Evolutionary conservation across 2,888 invertebrate species (phyloP).

Genomic region (Sicus ferrugineus): DNA sequence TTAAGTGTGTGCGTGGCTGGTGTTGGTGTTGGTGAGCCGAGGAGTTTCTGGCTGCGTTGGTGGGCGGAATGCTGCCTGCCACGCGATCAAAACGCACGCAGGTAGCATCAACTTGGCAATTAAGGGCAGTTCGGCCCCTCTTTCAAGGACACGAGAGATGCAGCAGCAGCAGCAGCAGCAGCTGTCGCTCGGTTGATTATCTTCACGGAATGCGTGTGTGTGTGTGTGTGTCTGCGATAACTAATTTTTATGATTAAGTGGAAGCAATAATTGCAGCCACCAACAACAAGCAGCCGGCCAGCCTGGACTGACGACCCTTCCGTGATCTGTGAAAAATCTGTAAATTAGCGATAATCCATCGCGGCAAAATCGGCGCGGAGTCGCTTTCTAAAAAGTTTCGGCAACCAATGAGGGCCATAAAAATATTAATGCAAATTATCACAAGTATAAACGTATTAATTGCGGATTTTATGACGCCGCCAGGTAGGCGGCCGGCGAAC

Average conservation of each 20-base stretch:
- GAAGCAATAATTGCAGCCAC: background rate
- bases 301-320: background rate
- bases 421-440: constrained; percentile 22
- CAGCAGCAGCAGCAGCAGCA: too few species aligned
- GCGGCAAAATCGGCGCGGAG: too few species aligned
- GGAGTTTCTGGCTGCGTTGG: background rate
- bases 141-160: too few species aligned
- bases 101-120: background rate
- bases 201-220: too few species aligned
- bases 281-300: background rate
- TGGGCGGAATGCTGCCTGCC: constrained; percentile 19
- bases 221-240: background rate
- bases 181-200: too few species aligned
- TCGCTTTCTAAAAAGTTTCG: too few species aligned
- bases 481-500: background rate
- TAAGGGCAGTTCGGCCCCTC: background rate
- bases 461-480: constrained; percentile 15
- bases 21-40: background rate
- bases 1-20: background rate
- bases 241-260: background rate
- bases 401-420: constrained; percentile 23
- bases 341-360: too few species aligned
- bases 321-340: background rate
- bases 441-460: constrained; percentile 12
- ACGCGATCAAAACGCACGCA: background rate